Percentiles rank a stretch among this genome's conserved stretches.
These are phyloP conservation scores for Trematomus loennbergii DNA, from an alignment of 2,113 vertebrate genomes.

Conservation along the genomic window DNA sequence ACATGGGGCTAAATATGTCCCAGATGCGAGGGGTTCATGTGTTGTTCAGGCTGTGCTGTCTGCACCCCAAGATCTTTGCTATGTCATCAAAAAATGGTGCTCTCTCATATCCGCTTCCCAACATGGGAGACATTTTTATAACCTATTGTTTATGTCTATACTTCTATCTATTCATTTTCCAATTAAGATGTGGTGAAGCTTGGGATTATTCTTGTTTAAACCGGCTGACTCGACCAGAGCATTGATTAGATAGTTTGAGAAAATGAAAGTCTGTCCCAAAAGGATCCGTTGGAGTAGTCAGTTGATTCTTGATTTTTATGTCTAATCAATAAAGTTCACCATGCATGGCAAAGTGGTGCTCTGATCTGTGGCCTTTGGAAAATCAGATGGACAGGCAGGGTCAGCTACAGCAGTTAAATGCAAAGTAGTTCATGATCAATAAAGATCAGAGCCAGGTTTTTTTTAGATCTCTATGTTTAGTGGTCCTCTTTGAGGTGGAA, in stretches of 20 bases:
- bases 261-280: conserved; percentile 36
- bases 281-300: conserved; percentile 27
- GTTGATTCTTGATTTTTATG: conserved; percentile 44
- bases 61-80: conserved; percentile 63
- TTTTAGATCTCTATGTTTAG: conserved; percentile 6
- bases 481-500: conserved; percentile 2
- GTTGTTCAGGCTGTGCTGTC: conserved; percentile 64
- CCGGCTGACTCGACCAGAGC: conserved; percentile 23
- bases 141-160: conserved; percentile 39
- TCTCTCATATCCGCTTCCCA: conserved; percentile 49
- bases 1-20: conserved; percentile 78
- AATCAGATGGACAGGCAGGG: conserved; percentile 54
- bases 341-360: conserved; percentile 23
- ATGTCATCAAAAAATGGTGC: conserved; percentile 70
- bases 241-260: conserved; percentile 60
- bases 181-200: conserved; percentile 15
- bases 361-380: conserved; percentile 44
- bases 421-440: conserved; percentile 72
- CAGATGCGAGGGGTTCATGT: conserved; percentile 79
- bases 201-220: conserved; percentile 24
- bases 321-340: conserved; percentile 69
- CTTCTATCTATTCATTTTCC: conserved; percentile 48
- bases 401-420: conserved; percentile 66
- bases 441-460: conserved; percentile 51
- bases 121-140: conserved; percentile 49